Base-by-base conservation (phyloP, 2,113 vertebrate species). In the Indicator maculatus region DNA sequence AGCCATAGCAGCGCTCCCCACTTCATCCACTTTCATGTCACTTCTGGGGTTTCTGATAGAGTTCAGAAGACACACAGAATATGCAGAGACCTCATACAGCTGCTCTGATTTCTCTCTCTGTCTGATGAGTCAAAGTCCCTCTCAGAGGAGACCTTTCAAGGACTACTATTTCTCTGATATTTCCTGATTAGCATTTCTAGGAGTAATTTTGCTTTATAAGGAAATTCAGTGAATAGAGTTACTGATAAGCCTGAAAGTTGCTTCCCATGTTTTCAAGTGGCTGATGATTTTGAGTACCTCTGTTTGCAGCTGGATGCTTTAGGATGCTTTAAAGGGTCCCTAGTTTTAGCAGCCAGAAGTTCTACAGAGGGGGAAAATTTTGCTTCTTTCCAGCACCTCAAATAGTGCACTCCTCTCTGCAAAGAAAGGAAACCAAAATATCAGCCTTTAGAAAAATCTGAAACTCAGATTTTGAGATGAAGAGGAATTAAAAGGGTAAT, bases 121-220 rank as follows among this genome's bases (percentile, higher is more conserved):
- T 66, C 91, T 93, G 75, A 52, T 74, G 71, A 95, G 67, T 52
- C 67, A 44, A 93, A 91, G 71, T 10, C 64, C 45, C 78, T 87
- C 67, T 30, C 72, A 92, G 64, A 94, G 61, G 69, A 92, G 41
- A 11, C 83, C 16, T 71, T 84, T 91, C 87, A 92, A 95, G 89
- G 52, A 76, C 63, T 90, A 60, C 52, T 71, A 30, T 74, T 93
- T 77, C 75, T 89, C 91, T 95, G 89, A 82, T 89, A 92, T 80
- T 93, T 89, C 69, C 89, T 93, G 79, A 85, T 95, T 78, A 93
- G 52, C 82, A 91, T 86, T 95, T 95, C 85, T 90, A 88, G 78
- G 65, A 95, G 44, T 53, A 91, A 93, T 90, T 95, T 88, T 95
- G 65, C 66, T 95, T 91, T 93, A 88, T 64, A 88, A 63, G 72